Base-by-base conservation (phyloP, 2,113 vertebrate species). In the Brachypodius melanocephalos region DNA sequence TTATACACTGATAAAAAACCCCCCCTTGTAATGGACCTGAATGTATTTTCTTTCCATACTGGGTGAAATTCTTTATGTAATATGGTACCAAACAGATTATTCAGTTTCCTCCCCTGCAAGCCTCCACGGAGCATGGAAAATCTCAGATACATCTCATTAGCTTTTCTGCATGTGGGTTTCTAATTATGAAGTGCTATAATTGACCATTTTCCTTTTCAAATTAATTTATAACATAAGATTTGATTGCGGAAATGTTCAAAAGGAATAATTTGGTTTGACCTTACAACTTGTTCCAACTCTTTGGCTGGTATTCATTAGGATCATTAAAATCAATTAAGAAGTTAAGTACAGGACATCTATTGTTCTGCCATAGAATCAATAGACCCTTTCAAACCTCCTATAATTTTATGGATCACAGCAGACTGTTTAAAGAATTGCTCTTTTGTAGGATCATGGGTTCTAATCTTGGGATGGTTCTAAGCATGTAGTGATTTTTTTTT, bases 251-350 rank as follows among this genome's bases (percentile, higher is more conserved):
- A 93, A 96, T 86, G 51, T 76, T 88, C 62, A 84, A 94, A 92
- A 92, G 29, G 32, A 93, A 93, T 95, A 91, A 62, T 94, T 94
- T 88, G 32, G 40, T 86, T 93, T 82, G 83, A 95, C 92, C 85
- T 94, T 88, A 95, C 21, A 57, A 45, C 46, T 90, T 88, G 75
- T 94, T 86, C 79, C 55, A 88, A 25, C 46, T 84, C 71, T 79
- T 91, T 93, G 95, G 90, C 88, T 83, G 32, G 46, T 86, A 67
- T 88, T 79, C 85, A 88, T 73, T 34, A 59, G 32, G 67, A 77
- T 92, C 85, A 95, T 94, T 92, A 92, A 90, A 94, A 94, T 83
- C 92, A 96, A 73, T 96, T 95, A 95, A 93, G 63, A 71, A 93
- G 85, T 94, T 88, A 93, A 94, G 90, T 85, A 93, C 75, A 96